Percentiles rank a stretch among this genome's conserved stretches.
Evolutionary conservation across 2,888 invertebrate genomes (phyloP).

Genomic region (Amblyteles armatorius): DNA sequence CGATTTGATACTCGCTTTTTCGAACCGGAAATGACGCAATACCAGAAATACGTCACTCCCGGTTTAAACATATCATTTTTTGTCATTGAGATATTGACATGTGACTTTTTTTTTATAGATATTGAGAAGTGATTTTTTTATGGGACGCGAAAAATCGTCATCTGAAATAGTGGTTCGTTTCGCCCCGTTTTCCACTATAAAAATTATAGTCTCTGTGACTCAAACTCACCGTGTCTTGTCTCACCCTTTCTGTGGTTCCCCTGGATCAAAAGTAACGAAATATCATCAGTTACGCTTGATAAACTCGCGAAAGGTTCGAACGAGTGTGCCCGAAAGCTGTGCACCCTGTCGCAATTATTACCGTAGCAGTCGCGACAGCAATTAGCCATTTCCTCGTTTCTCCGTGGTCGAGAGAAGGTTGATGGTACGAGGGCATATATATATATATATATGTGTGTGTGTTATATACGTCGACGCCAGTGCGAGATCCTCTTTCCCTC

Average conservation of each 20-base stretch:
- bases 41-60: too few species aligned
- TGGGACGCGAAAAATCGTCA: neutral
- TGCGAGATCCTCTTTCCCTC: conserved; percentile 50
- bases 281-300: conserved; percentile 9
- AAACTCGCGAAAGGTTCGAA: conserved; percentile 15
- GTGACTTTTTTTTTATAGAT: too few species aligned
- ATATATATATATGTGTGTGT: neutral
- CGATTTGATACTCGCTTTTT: too few species aligned
- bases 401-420: conserved; percentile 37
- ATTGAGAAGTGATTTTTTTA: neutral
- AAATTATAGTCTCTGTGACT: neutral
- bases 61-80: too few species aligned
- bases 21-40: too few species aligned
- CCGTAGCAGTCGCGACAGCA: conserved; percentile 47
- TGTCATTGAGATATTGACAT: neutral
- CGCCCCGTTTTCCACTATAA: too few species aligned
- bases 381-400: conserved; percentile 64
- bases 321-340: conserved; percentile 13
- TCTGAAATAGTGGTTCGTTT: neutral
- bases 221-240: neutral
- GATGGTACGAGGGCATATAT: conserved; percentile 11
- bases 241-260: neutral
- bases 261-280: neutral
- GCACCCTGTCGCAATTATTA: conserved; percentile 40
- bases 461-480: conserved; percentile 46